Base-by-base conservation (phyloP, 2,113 vertebrate genomes). In the Aptenodytes forsteri region DNA sequence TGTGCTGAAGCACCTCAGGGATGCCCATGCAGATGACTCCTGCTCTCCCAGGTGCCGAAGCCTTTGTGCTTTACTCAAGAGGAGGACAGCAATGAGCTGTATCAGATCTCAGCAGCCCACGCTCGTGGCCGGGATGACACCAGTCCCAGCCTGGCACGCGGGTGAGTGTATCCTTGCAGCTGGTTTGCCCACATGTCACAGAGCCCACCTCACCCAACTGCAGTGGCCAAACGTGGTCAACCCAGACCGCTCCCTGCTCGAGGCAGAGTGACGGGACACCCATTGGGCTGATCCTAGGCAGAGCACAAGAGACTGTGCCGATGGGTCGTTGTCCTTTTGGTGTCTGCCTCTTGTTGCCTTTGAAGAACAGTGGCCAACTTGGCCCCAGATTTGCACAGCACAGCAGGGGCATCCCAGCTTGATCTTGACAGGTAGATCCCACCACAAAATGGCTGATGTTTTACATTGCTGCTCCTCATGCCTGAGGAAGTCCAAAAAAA, bases 151-250 rank as follows among this genome's bases (percentile, higher is more conserved):
- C 30, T 11, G 27, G 55, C 85, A 67, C 0, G 2, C 0, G 7
- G 1, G 11, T 2, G 19, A 67, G 38, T 8, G 30, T 49, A 20
- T 12, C 67, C 62, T 4, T 15, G 67, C 40, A 85, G 65, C 27
- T n/a, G 21, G 25, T 22, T 47, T 67, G 87, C 55, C 66, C 50
- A 29, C 59, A 10, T 4, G 13, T 55, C 67, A 80, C 54, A 47
- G 44, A 34, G 32, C 4, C 17, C 59, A 44, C 13, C n/a, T 56
- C 47, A 30, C 44, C 32, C 52, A 56, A 11, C 20, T 0, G 0
- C 0, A 0, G 5, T 3, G 23, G 71, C 40, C 81, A 67, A 38
- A 49, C 0, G 0, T 4, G 16, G 19, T 8, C 59, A 89, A 7
- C 12, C 25, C 65, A 70, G 46, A 22, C 4, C 0, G 0, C 27